Evolutionary conservation across 2,113 vertebrate genomes (phyloP).

Genomic region (Craseonycteris thonglongyai): DNA sequence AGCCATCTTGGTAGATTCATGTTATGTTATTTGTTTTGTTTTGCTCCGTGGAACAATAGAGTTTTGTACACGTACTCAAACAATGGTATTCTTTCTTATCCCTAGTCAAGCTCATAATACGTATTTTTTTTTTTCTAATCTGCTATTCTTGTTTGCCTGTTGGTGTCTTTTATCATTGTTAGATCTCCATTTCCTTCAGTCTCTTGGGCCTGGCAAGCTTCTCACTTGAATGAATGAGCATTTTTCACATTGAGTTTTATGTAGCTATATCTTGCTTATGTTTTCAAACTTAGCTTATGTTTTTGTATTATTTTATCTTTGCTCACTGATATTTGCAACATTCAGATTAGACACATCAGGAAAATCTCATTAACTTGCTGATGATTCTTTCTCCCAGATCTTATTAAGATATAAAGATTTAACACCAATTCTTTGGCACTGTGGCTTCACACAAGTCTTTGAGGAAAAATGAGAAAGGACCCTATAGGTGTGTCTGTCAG

Average conservation of each 20-base stretch:
- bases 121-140: conserved; percentile 32
- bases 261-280: not conserved
- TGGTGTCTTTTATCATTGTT: conserved; percentile 47
- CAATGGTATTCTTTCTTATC: not conserved
- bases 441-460: conserved; percentile 11
- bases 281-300: conserved; percentile 18
- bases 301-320: conserved; percentile 45
- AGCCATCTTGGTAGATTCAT: not conserved
- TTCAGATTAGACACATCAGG: not conserved
- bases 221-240: conserved; percentile 30
- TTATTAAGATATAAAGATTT: conserved; percentile 33
- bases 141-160: conserved; percentile 26
- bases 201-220: not conserved
- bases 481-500: not conserved
- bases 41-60: not conserved
- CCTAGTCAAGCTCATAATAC: not conserved
- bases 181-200: not conserved
- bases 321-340: conserved; percentile 2
- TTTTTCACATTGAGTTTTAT: conserved; percentile 22
- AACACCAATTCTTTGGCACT: not conserved
- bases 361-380: conserved; percentile 39
- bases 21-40: not conserved
- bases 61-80: not conserved
- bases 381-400: conserved; percentile 6
- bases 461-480: not conserved